These are phyloP conservation scores for Elysia crispata DNA, from an alignment of 2,888 invertebrate species.

Conservation along the genomic window DNA sequence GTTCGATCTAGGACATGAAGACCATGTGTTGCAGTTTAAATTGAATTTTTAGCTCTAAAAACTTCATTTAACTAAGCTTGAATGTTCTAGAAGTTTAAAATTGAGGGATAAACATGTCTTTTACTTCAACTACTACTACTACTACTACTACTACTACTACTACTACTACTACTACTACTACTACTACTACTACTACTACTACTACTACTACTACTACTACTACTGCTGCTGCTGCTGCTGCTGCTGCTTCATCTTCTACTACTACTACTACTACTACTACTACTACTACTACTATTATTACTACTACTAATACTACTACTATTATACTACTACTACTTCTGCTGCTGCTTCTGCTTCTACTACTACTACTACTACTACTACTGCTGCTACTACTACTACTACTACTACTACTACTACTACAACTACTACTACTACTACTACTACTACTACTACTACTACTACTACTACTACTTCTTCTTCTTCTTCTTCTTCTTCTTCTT, in stretches of 20 bases:
- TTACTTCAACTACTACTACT: slow-evolving; percentile 28
- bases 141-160: slow-evolving; percentile 35
- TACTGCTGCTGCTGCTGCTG: slow-evolving; percentile 4
- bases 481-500: not conserved
- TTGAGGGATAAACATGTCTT: too few species aligned
- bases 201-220: slow-evolving; percentile 41
- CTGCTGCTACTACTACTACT: slow-evolving; percentile 46
- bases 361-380: too few species aligned
- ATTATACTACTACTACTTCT: too few species aligned
- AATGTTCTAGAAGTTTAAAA: too few species aligned
- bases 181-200: slow-evolving; percentile 43
- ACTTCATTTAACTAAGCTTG: too few species aligned
- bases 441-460: too few species aligned
- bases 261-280: slow-evolving; percentile 43
- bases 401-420: slow-evolving; percentile 17
- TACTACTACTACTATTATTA: slow-evolving; percentile 48
- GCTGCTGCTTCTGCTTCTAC: too few species aligned
- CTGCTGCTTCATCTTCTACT: slow-evolving; percentile 30
- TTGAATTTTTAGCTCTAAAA: too few species aligned
- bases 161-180: slow-evolving; percentile 39
- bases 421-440: slow-evolving; percentile 32
- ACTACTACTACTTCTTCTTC: not conserved
- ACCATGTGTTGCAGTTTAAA: too few species aligned
- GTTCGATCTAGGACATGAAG: not conserved
- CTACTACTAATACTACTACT: too few species aligned